Evolutionary conservation across 37 sponge, comb jelly and placozoan genomes (phyloP).

Genomic region (Ianthella basta): DNA sequence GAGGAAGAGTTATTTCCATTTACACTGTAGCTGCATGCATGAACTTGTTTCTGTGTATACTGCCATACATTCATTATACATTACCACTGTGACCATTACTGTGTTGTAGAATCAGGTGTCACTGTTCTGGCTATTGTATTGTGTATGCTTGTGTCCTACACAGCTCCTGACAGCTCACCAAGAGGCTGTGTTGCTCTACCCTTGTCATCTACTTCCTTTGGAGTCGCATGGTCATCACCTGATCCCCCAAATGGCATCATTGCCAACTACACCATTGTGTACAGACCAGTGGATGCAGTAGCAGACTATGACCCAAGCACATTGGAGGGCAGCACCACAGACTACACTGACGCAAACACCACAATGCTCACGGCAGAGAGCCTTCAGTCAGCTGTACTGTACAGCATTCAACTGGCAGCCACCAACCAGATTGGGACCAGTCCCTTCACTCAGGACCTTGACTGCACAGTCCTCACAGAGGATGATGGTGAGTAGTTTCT

Average conservation of each 20-base stretch:
- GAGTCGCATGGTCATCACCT: conserved; percentile 20
- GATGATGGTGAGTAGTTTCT: not conserved
- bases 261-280: conserved; percentile 27
- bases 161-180: conserved; percentile 47
- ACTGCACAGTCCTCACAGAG: too few relatives aligned
- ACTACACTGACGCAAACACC: not conserved
- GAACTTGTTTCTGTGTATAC: too few relatives aligned
- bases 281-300: conserved; percentile 6
- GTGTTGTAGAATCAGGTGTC: not conserved
- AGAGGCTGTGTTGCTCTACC: not conserved
- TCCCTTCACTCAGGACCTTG: too few relatives aligned
- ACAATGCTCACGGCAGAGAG: not conserved
- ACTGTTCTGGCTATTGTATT: not conserved
- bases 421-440: conserved; percentile 25
- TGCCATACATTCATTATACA: too few relatives aligned
- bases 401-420: conserved; percentile 27
- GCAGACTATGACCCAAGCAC: conserved; percentile 7
- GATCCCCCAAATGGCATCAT: conserved; percentile 41
- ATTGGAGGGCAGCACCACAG: not conserved
- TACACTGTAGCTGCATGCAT: too few relatives aligned
- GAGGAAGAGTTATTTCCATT: too few relatives aligned
- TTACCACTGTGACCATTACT: not conserved
- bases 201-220: conserved; percentile 18
- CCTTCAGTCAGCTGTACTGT: conserved; percentile 25
- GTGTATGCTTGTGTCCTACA: not conserved